phyloP scores from a whole-genome alignment of 1,140 invertebrate genomes.

The Brachionus calyciflorus region DNA sequence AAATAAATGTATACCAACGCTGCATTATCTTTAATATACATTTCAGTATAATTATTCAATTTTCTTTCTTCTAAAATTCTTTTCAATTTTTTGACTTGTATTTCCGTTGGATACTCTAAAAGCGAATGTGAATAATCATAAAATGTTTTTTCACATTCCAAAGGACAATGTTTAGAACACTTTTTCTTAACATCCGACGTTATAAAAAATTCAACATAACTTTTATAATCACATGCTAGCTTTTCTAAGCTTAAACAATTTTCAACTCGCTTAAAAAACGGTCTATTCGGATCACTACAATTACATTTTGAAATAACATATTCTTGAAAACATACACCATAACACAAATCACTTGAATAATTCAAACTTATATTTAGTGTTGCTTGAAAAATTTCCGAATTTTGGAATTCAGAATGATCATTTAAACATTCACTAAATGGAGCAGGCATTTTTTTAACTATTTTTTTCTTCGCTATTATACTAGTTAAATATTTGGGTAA shows the following conservation, averaged over 20 bases:
- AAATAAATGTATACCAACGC: background rate
- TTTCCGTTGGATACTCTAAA: background rate
- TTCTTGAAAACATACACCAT: background rate
- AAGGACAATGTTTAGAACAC: background rate
- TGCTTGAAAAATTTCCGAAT: background rate
- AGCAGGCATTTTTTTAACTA: background rate
- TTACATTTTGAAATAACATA: background rate
- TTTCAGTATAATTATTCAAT: background rate
- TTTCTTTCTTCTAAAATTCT: background rate
- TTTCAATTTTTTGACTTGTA: background rate
- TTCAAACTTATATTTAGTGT: background rate
- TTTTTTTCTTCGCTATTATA: background rate
- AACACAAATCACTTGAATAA: background rate
- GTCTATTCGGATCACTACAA: background rate
- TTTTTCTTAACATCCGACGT: background rate
- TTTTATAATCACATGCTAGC: background rate
- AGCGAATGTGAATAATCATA: background rate
- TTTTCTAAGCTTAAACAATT: background rate
- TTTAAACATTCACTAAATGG: background rate
- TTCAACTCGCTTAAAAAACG: background rate
- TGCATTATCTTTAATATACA: background rate
- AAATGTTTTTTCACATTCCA: background rate
- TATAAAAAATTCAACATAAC: background rate
- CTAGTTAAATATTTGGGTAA: background rate
- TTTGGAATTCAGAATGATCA: background rate